Evolutionary conservation across 1,140 invertebrate species (phyloP).

Genomic region (Maniola jurtina): DNA sequence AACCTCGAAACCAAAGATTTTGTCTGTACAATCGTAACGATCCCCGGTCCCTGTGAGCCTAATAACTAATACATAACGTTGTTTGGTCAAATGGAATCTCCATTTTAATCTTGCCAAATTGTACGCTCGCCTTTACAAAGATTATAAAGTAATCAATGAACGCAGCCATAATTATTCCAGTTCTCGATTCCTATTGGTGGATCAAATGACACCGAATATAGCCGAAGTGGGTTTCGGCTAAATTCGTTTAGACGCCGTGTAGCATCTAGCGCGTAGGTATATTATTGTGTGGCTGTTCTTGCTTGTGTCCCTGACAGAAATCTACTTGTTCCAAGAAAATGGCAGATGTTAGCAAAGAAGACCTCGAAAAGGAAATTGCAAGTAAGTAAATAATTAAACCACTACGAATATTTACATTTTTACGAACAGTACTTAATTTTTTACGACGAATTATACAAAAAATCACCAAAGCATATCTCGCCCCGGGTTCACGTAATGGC

Average conservation of each 20-base stretch:
- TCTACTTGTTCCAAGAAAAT: conserved; percentile 72
- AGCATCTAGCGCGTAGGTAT: conserved; percentile 73
- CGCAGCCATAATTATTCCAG: conserved; percentile 13
- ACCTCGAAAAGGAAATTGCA: conserved; percentile 85
- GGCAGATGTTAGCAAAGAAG: conserved; percentile 84
- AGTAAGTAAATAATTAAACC: conserved; percentile 77
- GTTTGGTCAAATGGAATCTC: too few relatives aligned
- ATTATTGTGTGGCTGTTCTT: conserved; percentile 67
- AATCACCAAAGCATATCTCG: conserved; percentile 27
- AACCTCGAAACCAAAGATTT: too few relatives aligned
- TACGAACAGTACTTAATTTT: conserved; percentile 1
- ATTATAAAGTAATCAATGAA: conserved; percentile 10
- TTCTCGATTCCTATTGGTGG: conserved; percentile 26
- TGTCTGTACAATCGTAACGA: too few relatives aligned
- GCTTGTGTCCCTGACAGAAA: conserved; percentile 44
- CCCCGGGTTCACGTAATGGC: conserved; percentile 57
- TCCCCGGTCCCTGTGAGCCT: too few relatives aligned
- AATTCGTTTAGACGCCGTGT: conserved; percentile 65
- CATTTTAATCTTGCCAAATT: too few relatives aligned
- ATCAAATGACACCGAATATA: conserved; percentile 30
- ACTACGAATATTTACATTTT: conserved; percentile 4
- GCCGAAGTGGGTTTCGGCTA: conserved; percentile 50
- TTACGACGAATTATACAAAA: conserved; percentile 8
- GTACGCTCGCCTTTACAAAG: neutral
- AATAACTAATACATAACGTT: too few relatives aligned